Conservation (phyloP, 2,797 vertebrate genomes). For the Mus caroli region DNA sequence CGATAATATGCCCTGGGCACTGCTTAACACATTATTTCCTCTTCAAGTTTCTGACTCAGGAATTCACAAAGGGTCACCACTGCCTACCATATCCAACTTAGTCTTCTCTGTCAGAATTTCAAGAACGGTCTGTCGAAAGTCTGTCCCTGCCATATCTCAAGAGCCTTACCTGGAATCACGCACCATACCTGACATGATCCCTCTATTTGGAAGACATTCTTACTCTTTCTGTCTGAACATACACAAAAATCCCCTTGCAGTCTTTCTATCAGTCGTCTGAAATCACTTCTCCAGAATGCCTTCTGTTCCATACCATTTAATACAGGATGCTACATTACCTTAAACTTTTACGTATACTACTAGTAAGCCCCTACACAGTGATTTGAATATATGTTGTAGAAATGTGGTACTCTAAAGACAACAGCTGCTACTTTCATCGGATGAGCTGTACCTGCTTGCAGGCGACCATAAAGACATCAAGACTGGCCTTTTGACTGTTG, state of each 20-base stretch:
- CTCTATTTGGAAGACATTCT: background rate
- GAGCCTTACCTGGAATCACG: conserved; percentile 3
- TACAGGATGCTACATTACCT: background rate
- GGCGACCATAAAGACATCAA: background rate
- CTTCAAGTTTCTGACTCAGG: background rate
- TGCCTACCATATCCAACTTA: background rate
- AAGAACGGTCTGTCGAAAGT: conserved; percentile 32
- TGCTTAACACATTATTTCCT: conserved; percentile 57
- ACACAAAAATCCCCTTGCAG: conserved; percentile 12
- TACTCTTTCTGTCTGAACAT: background rate
- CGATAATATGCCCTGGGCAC: background rate
- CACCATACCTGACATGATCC: background rate
- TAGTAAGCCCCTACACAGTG: conserved; percentile 13
- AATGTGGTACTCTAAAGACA: background rate
- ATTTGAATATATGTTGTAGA: background rate
- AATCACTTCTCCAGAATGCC: conserved; percentile 15
- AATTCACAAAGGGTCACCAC: conserved; percentile 31
- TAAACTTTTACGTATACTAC: conserved; percentile 49
- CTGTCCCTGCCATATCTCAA: background rate
- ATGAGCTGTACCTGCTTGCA: background rate
- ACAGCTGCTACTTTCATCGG: background rate
- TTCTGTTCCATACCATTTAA: conserved; percentile 25
- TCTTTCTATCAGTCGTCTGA: conserved; percentile 25
- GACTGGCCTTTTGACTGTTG: background rate
- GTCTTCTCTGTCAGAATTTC: conserved; percentile 23